Conservation (phyloP, 2,888 invertebrate genomes). For the Drosophila vallismaia region DNA sequence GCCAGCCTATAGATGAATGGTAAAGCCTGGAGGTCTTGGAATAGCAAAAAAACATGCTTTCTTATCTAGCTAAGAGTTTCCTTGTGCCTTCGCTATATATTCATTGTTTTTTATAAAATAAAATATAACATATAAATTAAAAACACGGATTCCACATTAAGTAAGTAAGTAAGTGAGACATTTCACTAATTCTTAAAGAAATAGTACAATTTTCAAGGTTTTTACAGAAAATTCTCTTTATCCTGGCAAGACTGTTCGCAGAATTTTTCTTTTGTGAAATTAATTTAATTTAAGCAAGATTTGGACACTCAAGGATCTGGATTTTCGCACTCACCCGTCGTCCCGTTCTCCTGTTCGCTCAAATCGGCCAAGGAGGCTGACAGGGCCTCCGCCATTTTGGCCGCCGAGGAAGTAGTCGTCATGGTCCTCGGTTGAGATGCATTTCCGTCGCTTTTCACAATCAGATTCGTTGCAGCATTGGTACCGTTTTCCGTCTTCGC, state of each 20-base stretch:
- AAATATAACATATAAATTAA: background rate
- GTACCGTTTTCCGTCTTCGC: conserved; percentile 80
- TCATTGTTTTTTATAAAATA: too few species aligned
- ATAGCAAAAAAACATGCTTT: too few species aligned
- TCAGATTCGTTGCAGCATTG: conserved; percentile 59
- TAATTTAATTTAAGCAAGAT: conserved; percentile 60
- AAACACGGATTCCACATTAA: too few species aligned
- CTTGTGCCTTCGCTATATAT: too few species aligned
- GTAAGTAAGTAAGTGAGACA: too few species aligned
- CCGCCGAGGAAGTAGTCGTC: conserved; percentile 40
- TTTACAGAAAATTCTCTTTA: background rate
- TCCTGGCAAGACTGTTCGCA: background rate
- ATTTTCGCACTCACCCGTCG: conserved; percentile 76
- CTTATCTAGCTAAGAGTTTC: too few species aligned
- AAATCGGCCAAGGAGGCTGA: conserved; percentile 65
- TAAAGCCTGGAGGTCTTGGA: background rate
- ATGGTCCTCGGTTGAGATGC: conserved; percentile 55
- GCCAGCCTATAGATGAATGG: conserved; percentile 24
- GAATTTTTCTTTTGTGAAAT: conserved; percentile 40
- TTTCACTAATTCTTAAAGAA: too few species aligned
- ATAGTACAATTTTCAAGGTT: too few species aligned
- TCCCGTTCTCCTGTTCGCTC: conserved; percentile 75
- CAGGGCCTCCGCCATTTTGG: conserved; percentile 45
- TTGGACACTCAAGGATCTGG: conserved; percentile 30
- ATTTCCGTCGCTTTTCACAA: conserved; percentile 62